These are phyloP conservation scores for Lysandra coridon DNA, from an alignment of 2,888 invertebrate genomes.

Conservation along the genomic window DNA sequence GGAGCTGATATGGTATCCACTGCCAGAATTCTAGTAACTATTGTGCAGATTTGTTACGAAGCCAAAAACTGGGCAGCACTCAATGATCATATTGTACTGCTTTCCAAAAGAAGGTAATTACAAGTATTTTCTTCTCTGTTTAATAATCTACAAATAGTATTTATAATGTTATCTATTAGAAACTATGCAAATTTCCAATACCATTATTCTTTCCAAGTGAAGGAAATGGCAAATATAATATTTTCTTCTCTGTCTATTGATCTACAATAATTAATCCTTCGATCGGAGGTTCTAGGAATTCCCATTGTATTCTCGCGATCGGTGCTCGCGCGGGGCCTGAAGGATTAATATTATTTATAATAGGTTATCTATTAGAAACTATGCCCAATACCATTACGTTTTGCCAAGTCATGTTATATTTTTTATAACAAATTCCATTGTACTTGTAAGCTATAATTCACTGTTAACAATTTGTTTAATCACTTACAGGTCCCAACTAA, in stretches of 20 bases:
- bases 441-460: neutral
- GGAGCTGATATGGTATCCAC: conserved; percentile 98
- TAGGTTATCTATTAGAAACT: too few species aligned
- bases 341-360: too few species aligned
- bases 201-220: conserved; percentile 87
- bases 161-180: too few species aligned
- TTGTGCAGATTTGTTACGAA: conserved; percentile 95
- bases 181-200: too few species aligned
- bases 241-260: too few species aligned
- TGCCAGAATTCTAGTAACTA: conserved; percentile 93
- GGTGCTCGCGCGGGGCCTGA: too few species aligned
- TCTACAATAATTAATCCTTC: too few species aligned
- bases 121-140: neutral
- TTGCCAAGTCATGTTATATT: neutral
- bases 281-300: too few species aligned
- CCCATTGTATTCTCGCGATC: too few species aligned
- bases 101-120: conserved; percentile 91
- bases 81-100: conserved; percentile 94
- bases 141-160: too few species aligned
- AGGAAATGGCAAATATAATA: conserved; percentile 65
- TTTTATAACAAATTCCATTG: neutral
- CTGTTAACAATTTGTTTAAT: neutral
- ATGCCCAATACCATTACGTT: neutral
- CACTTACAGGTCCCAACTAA: conserved; percentile 88
- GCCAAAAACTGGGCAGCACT: conserved; percentile 95